A percentile compares a stretch with the other conserved stretches of the same genome.
Evolutionary conservation across 2,797 vertebrate species (phyloP).

Genomic region (Cottoperca gobio): DNA sequence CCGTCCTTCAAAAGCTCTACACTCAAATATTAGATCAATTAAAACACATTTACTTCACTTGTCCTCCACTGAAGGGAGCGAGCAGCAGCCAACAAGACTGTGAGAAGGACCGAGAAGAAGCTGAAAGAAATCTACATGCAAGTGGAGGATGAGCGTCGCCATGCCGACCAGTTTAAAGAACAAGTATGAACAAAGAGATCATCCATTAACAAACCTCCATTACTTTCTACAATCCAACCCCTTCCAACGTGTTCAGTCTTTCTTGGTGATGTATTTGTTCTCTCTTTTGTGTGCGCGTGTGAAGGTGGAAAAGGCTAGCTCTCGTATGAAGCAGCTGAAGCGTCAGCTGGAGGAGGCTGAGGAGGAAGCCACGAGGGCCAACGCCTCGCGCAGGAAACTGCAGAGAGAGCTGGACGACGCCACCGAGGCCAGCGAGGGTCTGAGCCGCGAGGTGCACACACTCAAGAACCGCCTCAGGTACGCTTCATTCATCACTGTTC

Average conservation of each 20-base stretch:
- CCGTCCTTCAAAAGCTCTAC: not conserved
- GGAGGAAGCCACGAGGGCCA: constrained; percentile 94
- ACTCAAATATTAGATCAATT: not conserved
- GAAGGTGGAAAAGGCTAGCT: constrained; percentile 95
- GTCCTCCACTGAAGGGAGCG: constrained; percentile 86
- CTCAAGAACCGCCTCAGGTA: constrained; percentile 95
- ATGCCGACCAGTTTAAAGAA: constrained; percentile 97
- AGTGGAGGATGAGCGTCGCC: constrained; percentile 96
- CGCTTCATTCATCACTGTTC: no score
- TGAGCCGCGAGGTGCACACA: constrained; percentile 95
- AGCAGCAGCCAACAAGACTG: constrained; percentile 94
- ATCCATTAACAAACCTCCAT: not conserved
- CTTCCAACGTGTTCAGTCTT: not conserved
- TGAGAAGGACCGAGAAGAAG: constrained; percentile 97
- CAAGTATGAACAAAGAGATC: constrained; percentile 83
- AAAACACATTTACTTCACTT: not conserved
- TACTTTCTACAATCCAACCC: not conserved
- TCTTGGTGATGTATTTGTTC: not conserved
- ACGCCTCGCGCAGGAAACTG: constrained; percentile 95
- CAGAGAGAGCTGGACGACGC: constrained; percentile 97
- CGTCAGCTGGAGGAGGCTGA: constrained; percentile 97
- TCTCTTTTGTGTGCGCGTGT: not conserved
- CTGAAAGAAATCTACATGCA: constrained; percentile 99
- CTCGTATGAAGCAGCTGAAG: constrained; percentile 98
- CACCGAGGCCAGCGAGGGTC: constrained; percentile 93